Evolutionary conservation across 1,140 invertebrate genomes (phyloP), one percentile per base, ranked within the genome.

Genomic region (Drosophila nigromelanica): DNA sequence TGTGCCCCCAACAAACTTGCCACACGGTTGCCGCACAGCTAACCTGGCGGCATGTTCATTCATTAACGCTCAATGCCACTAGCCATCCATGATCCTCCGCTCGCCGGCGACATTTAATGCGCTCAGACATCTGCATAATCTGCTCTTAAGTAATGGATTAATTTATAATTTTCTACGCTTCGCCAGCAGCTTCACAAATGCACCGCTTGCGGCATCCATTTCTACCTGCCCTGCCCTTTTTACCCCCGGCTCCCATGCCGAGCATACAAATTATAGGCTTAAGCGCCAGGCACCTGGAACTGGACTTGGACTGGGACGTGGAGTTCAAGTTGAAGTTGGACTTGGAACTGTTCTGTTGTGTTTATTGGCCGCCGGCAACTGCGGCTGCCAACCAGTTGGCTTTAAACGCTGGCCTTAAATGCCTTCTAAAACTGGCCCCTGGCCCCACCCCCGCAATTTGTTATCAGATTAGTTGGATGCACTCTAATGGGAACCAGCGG

Each of bases 141-240:
- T 75, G 70, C 62, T 73, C 74, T 73, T 77, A 76, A 71, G 75
- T 78, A 82, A 82, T 78, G 82, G 71, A 87, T 87, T 82, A 87
- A 89, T 82, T 87, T 82, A 86, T 86, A 86, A 87, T 76, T 81
- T 66, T 86, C 61, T 68, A 74, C 61, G 73, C 73, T 60, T 45
- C 12, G 27, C 40, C 37, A 24, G 18, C 43, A 54, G 37, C 21
- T 30, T 14, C 62, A 5, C 33, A 24, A 24, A 24, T 55, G 40
- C 43, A 21, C 30, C 11, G 11, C 15, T 18, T 18, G 8, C 15
- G 27, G 15, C 14, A 14, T 21, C 40, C 42, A 39, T 59, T 24
- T 52, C 55, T 68, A 67, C 70, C 70, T 73, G 70, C 63, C 55
- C 70, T 73, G 70, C 63, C n/a, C n/a, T n/a, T n/a, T n/a, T n/a